Percentiles rank a stretch among this genome's conserved stretches.
These are phyloP conservation scores for Lithobates sylvaticus DNA, from an alignment of 2,797 vertebrate genomes.

Conservation along the genomic window DNA sequence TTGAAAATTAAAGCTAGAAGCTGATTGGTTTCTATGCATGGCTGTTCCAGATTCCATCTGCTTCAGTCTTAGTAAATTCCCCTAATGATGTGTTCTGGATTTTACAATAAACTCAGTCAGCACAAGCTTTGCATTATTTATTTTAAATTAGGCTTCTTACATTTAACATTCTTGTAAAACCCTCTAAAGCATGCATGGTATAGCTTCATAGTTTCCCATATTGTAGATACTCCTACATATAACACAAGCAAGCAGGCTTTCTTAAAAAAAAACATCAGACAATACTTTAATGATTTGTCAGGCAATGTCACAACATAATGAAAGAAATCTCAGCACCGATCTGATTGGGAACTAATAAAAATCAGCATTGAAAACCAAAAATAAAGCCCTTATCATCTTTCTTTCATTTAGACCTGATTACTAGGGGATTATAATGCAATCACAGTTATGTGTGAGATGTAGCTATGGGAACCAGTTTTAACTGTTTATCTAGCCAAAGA, in stretches of 20 bases:
- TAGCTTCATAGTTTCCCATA: too few species aligned
- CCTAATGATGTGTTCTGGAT: neutral
- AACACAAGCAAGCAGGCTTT: too few species aligned
- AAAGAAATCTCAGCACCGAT: constrained; percentile 88
- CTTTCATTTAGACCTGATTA: constrained; percentile 99
- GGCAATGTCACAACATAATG: constrained; percentile 88
- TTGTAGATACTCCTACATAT: too few species aligned
- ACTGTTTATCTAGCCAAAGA: constrained; percentile 99
- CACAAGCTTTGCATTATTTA: too few species aligned
- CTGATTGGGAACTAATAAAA: constrained; percentile 99
- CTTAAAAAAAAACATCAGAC: neutral
- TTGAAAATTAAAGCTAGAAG: too few species aligned
- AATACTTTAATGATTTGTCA: constrained; percentile 69
- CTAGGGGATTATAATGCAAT: constrained; percentile 99
- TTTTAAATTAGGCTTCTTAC: too few species aligned
- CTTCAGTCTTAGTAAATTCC: neutral
- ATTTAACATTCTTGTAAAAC: too few species aligned
- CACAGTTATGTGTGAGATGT: constrained; percentile 99
- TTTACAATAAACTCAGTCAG: too few species aligned
- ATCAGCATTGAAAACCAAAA: constrained; percentile 94
- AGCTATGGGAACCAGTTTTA: constrained; percentile 99
- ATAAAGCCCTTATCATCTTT: constrained; percentile 99
- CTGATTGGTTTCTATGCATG: too few species aligned
- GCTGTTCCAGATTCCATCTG: too few species aligned
- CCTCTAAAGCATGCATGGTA: too few species aligned